phyloP scores from a whole-genome alignment of 2,797 vertebrate species.

The Myotis vivesi region DNA sequence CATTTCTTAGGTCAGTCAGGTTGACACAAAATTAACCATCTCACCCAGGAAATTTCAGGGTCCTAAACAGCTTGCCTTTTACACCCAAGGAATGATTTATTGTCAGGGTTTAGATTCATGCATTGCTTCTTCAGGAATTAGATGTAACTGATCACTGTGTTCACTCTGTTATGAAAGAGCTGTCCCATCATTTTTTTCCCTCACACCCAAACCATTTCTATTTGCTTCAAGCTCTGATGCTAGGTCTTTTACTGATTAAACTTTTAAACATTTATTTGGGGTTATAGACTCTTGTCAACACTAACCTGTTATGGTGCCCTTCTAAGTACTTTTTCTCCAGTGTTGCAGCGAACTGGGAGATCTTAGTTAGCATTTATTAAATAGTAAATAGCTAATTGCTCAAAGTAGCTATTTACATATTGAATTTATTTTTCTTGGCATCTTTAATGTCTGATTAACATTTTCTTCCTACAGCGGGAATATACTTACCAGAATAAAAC shows the following conservation, averaged over 20 bases:
- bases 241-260: slow-evolving; percentile 23
- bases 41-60: background rate
- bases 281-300: slow-evolving; percentile 2
- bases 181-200: background rate
- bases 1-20: background rate
- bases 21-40: background rate
- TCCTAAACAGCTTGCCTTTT: background rate
- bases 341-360: slow-evolving; percentile 57
- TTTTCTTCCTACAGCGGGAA: slow-evolving; percentile 79
- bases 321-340: slow-evolving; percentile 49
- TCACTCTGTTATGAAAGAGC: background rate
- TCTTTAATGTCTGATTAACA: slow-evolving; percentile 80
- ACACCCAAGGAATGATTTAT: background rate
- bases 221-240: background rate
- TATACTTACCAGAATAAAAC: slow-evolving; percentile 76
- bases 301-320: slow-evolving; percentile 40
- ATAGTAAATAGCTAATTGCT: slow-evolving; percentile 79
- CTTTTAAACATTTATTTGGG: background rate
- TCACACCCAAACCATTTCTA: background rate
- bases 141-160: background rate
- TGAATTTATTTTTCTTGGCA: slow-evolving; percentile 81
- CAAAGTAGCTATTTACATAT: slow-evolving; percentile 80
- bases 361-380: slow-evolving; percentile 77
- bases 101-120: background rate
- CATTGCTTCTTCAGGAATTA: background rate